Base-by-base conservation (phyloP, 2,888 invertebrate species). In the Sminthurinus aureus region DNA sequence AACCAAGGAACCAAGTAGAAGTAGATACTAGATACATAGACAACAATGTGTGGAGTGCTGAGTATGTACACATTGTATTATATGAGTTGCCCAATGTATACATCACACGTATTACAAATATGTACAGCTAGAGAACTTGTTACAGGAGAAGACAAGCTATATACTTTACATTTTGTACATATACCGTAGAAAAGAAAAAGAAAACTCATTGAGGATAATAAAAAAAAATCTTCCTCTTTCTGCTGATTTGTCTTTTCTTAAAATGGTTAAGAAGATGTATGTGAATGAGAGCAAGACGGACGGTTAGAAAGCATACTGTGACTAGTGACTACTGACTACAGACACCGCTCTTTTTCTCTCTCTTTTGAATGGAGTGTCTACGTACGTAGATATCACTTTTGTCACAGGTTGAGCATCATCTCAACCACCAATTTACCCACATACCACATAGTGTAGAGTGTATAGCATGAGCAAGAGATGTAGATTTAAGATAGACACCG, bases 241-340 rank as follows among this genome's bases (percentile, higher is more conserved):
- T 38, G 38, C 38, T 38, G 38, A 38, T 38, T 38, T 22, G 20
- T 52, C 22, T 71, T 24, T 22, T 71, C 71, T 71, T 71, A 20
- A n/a, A n/a, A 76, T 76, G n/a, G 58, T 13, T 51, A 58, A 76
- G 26, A 69, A 52, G 9, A 69, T 38, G 1, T 67, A 69, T 73
- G 38, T 58, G 58, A 83, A 83, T 83, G 83, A 79, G 83, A 83
- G 79, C 83, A 75, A 20, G 26, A 79, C 83, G 75, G 67, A 79
- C 79, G 73, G 83, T 83, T 83, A 83, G 83, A 83, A 83, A 83
- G 83, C 83, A 79, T 83, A 38, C 20, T 51, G 51, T 75, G 38
- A 58, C 38, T 38, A 38, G n/a, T 51, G 76, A 51, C 24, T 76
- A 24, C 67, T 22, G 22, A 69, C 67, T 38, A 38, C 38, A 38